Conservation (phyloP, 2,797 vertebrate species). For the Columba guinea region DNA sequence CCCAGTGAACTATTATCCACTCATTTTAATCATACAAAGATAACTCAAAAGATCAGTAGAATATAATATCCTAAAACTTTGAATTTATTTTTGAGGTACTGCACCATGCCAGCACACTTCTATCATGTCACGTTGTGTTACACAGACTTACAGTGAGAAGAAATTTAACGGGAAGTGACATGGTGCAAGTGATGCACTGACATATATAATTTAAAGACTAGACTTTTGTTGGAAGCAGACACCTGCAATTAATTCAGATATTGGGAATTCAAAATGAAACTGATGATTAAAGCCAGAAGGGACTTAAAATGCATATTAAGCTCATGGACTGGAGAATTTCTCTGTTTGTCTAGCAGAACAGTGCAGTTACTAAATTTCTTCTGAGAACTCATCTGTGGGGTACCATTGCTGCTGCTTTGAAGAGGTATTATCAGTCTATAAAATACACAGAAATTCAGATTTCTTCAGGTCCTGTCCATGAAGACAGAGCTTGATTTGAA, state of each 20-base stretch:
- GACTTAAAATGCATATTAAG: slow-evolving; percentile 36
- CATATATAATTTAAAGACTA: slow-evolving; percentile 70
- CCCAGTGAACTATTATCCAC: neutral
- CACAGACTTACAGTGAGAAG: slow-evolving; percentile 45
- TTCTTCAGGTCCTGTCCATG: neutral
- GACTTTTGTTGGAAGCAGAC: slow-evolving; percentile 63
- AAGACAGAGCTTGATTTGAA: neutral
- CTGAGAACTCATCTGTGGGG: neutral
- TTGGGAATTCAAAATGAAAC: slow-evolving; percentile 63
- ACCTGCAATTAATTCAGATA: slow-evolving; percentile 72
- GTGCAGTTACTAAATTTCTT: neutral
- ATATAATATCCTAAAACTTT: slow-evolving; percentile 36
- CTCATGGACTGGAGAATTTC: neutral
- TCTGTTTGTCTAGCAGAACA: slow-evolving; percentile 15
- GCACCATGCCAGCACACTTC: slow-evolving; percentile 18
- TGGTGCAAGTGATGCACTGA: slow-evolving; percentile 55
- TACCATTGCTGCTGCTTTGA: neutral
- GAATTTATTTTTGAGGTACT: slow-evolving; percentile 56
- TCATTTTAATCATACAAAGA: neutral
- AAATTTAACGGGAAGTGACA: slow-evolving; percentile 67
- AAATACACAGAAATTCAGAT: neutral
- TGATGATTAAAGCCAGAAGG: slow-evolving; percentile 62
- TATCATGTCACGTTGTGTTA: slow-evolving; percentile 53
- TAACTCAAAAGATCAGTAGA: slow-evolving; percentile 27
- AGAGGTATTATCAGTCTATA: neutral